phyloP scores from a whole-genome alignment of 2,888 invertebrate species.

The Diaperis boleti region DNA sequence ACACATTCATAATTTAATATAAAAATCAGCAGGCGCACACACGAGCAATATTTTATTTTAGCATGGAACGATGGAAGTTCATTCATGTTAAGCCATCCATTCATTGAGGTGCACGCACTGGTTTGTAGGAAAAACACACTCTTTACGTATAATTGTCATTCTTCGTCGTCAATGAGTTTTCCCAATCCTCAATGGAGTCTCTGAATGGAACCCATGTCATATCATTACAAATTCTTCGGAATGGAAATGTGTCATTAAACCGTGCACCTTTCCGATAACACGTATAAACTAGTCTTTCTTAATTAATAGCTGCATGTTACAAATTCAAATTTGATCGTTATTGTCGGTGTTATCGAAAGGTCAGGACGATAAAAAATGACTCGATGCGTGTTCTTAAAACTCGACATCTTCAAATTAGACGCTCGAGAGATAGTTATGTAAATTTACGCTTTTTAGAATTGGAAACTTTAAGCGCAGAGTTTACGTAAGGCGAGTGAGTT shows the following conservation, averaged over 20 bases:
- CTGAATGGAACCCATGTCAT: neutral
- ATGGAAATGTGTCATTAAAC: neutral
- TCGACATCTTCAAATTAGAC: neutral
- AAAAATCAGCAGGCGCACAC: too few species aligned
- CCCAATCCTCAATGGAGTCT: too few species aligned
- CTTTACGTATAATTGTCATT: conserved; percentile 1
- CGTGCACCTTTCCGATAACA: neutral
- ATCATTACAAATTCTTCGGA: neutral
- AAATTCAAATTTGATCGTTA: neutral
- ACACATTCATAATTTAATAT: neutral
- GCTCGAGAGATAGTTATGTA: neutral
- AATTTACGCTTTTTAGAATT: neutral
- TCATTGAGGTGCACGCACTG: neutral
- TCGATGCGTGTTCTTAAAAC: neutral
- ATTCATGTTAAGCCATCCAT: neutral
- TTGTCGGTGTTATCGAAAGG: neutral
- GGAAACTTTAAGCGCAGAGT: neutral
- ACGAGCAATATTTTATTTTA: neutral
- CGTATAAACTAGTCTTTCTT: neutral
- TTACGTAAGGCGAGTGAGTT: neutral
- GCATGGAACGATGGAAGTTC: neutral
- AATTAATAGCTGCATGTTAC: neutral
- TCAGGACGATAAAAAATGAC: neutral
- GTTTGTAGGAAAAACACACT: neutral
- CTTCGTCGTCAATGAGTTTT: neutral